These are phyloP conservation scores for Nemopilema nomurai DNA, from an alignment of 30 jellyfish, hydroid and myxozoan species.

Conservation along the genomic window DNA sequence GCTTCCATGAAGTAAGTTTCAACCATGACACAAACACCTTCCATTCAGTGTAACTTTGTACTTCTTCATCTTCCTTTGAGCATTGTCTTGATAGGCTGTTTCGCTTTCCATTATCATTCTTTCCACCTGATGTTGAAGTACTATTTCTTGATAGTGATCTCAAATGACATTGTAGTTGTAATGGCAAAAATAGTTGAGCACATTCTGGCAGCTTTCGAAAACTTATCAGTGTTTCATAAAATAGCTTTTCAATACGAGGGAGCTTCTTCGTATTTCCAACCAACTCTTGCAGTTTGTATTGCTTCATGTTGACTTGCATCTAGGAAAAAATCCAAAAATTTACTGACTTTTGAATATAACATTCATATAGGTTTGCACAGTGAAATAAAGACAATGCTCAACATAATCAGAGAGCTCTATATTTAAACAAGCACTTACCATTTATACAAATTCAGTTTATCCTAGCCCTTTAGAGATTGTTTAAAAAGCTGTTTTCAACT, in stretches of 20 bases:
- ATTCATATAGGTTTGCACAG: too few species aligned
- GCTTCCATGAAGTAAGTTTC: conserved; percentile 55
- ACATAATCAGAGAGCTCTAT: too few species aligned
- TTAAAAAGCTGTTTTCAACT: too few species aligned
- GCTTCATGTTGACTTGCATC: conserved; percentile 28
- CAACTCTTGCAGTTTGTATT: conserved; percentile 56
- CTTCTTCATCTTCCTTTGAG: conserved; percentile 68
- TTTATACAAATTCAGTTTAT: too few species aligned
- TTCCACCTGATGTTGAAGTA: conserved; percentile 16
- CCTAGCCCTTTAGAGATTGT: too few species aligned
- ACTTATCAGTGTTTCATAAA: conserved; percentile 65
- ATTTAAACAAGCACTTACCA: too few species aligned
- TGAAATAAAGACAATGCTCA: too few species aligned
- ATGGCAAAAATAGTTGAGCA: conserved; percentile 63
- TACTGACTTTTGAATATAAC: too few species aligned
- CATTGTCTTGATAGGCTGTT: conserved; percentile 33
- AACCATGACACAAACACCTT: conserved; percentile 56
- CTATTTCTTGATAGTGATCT: conserved; percentile 11
- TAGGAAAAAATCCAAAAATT: not conserved
- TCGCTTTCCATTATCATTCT: not conserved
- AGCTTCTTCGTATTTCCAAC: conserved; percentile 60
- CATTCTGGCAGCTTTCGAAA: conserved; percentile 71
- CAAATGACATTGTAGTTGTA: conserved; percentile 30
- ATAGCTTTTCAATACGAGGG: conserved; percentile 47
- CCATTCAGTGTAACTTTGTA: conserved; percentile 88